phyloP scores from a whole-genome alignment of 2,888 invertebrate genomes.

The Sphaerophoria rueppellii region DNA sequence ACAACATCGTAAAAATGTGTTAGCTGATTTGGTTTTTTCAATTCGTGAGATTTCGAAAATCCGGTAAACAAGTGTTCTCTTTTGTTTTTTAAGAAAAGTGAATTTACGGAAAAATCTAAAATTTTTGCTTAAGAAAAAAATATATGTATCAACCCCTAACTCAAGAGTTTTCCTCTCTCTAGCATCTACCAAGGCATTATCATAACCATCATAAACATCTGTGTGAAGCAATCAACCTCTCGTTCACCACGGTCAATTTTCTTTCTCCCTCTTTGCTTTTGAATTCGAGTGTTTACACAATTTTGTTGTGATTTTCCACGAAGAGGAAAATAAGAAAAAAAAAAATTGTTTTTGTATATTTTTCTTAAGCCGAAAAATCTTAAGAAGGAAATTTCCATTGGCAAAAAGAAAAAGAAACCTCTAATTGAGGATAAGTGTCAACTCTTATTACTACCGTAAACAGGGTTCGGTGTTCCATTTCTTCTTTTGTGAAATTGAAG shows the following conservation, averaged over 20 bases:
- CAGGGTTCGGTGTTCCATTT: slow-evolving; percentile 14
- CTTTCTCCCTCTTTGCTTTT: slow-evolving; percentile 35
- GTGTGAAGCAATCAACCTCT: slow-evolving; percentile 59
- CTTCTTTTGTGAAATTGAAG: slow-evolving; percentile 4
- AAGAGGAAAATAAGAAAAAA: slow-evolving; percentile 12
- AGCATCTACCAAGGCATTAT: slow-evolving; percentile 33
- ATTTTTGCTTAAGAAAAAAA: neutral
- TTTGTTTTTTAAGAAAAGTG: neutral
- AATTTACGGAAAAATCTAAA: neutral
- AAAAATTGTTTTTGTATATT: neutral
- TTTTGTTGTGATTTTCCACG: slow-evolving; percentile 65
- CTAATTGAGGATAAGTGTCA: slow-evolving; percentile 17
- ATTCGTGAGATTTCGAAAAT: too few species aligned
- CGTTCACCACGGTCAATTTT: slow-evolving; percentile 30
- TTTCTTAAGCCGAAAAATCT: too few species aligned
- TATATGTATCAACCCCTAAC: slow-evolving; percentile 9
- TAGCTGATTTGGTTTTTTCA: too few species aligned
- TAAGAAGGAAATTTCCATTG: neutral
- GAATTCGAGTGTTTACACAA: slow-evolving; percentile 62
- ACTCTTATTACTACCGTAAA: slow-evolving; percentile 12
- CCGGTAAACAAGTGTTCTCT: too few species aligned
- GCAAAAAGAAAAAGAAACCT: neutral
- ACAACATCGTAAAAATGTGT: too few species aligned
- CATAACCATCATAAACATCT: slow-evolving; percentile 53
- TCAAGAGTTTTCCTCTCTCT: slow-evolving; percentile 43